A percentile compares a stretch with the other conserved stretches of the same genome.
phyloP scores from a whole-genome alignment of 1,140 invertebrate genomes.

The Zaprionus tsacasi region DNA sequence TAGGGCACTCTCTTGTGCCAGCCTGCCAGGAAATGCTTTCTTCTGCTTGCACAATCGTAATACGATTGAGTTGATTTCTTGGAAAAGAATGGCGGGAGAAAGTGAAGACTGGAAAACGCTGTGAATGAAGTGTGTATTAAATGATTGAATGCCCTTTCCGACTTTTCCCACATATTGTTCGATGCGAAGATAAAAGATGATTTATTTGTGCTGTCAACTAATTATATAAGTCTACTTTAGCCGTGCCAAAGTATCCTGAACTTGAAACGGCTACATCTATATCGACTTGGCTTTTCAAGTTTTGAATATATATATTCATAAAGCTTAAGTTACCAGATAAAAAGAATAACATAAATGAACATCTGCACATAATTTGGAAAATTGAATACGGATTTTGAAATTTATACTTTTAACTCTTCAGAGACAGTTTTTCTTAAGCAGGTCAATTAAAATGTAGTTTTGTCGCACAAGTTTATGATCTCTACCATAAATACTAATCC shows the following conservation, averaged over 20 bases:
- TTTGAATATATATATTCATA: no score
- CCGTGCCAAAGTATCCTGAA: no score
- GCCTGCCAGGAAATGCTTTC: constrained; percentile 57
- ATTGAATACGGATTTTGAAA: neutral
- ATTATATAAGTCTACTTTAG: neutral
- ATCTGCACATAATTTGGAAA: neutral
- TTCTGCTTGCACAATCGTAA: neutral
- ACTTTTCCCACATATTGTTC: constrained; percentile 20
- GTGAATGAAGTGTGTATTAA: constrained; percentile 26
- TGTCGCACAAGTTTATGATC: neutral
- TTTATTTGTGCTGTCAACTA: neutral
- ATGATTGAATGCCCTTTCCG: neutral
- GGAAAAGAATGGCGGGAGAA: neutral
- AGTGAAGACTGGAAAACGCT: neutral
- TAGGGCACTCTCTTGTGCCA: neutral
- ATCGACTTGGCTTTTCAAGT: no score
- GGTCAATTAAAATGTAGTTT: constrained; percentile 2
- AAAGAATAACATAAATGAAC: no score
- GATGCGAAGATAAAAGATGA: neutral
- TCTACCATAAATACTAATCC: neutral
- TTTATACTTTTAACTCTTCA: neutral
- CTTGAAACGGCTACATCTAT: no score
- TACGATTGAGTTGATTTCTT: neutral
- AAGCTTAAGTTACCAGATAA: no score
- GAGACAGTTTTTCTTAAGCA: neutral